phyloP scores from a whole-genome alignment of 2,797 vertebrate species.

The Buphagus erythrorhynchus region DNA sequence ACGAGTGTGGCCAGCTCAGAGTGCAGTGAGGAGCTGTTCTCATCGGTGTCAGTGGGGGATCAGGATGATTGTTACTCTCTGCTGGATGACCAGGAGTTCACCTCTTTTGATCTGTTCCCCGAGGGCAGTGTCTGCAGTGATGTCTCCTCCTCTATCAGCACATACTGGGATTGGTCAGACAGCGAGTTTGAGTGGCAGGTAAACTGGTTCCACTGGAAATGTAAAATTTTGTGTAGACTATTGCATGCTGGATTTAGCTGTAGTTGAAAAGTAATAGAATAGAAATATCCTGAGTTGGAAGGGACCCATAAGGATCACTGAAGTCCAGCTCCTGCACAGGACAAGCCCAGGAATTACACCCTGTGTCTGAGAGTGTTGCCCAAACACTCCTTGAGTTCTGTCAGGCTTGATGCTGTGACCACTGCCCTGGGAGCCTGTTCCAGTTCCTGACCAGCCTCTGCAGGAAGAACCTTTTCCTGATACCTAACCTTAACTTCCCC shows the following conservation, averaged over 20 bases:
- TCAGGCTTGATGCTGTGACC: not conserved
- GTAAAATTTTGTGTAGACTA: not conserved
- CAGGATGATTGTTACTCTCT: conserved; percentile 97
- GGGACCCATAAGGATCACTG: not conserved
- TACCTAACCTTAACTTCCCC: not conserved
- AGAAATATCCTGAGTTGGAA: not conserved
- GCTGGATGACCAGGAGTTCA: conserved; percentile 95
- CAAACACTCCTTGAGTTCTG: not conserved
- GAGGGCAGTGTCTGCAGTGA: conserved; percentile 98
- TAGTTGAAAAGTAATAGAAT: not conserved
- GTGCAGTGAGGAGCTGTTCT: conserved; percentile 97
- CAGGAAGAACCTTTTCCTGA: not conserved
- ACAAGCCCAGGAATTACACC: not conserved
- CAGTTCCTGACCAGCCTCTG: not conserved
- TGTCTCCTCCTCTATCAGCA: conserved; percentile 97
- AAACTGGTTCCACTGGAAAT: conserved; percentile 11
- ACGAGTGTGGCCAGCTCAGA: conserved; percentile 98
- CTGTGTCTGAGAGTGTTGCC: not conserved
- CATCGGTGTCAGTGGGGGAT: conserved; percentile 96
- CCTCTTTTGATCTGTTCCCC: conserved; percentile 94
- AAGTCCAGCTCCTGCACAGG: not conserved
- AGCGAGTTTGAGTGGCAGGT: conserved; percentile 99
- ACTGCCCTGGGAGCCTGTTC: not conserved
- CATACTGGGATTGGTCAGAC: conserved; percentile 99
- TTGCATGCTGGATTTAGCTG: not conserved